Percentiles rank a stretch among this genome's conserved stretches.
These are phyloP conservation scores for Malurus elegans DNA, from an alignment of 2,113 vertebrate species.

Conservation along the genomic window DNA sequence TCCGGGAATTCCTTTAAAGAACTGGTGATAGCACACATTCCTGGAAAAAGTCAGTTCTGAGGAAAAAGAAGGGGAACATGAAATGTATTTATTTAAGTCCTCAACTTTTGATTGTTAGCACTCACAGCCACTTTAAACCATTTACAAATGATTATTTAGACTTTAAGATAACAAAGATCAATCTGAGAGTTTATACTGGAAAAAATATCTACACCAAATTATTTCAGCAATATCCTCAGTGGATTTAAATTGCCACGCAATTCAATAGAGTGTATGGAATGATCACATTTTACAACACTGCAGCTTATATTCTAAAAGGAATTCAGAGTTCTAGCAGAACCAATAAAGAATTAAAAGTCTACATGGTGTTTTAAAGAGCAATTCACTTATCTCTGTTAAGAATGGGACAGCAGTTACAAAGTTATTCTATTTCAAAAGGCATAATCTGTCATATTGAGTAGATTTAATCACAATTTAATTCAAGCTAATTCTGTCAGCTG, in stretches of 20 bases:
- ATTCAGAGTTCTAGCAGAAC: neutral
- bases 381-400: neutral
- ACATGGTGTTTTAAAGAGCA: neutral
- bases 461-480: neutral
- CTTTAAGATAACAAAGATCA: neutral
- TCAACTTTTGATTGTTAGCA: neutral
- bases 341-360: constrained; percentile 6
- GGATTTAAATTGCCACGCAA: neutral
- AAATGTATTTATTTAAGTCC: neutral
- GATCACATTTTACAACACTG: neutral
- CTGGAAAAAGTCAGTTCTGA: neutral
- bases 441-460: neutral
- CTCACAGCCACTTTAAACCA: neutral
- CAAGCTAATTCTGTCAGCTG: neutral
- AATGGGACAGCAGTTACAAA: neutral
- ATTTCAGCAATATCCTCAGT: neutral
- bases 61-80: neutral
- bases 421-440: neutral
- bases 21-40: neutral
- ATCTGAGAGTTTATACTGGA: neutral
- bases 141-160: constrained; percentile 5
- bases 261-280: neutral
- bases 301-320: neutral
- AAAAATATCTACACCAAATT: neutral
- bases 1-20: neutral